These are phyloP conservation scores for Brachionichthys hirsutus DNA, from an alignment of 2,113 vertebrate species.

Conservation along the genomic window DNA sequence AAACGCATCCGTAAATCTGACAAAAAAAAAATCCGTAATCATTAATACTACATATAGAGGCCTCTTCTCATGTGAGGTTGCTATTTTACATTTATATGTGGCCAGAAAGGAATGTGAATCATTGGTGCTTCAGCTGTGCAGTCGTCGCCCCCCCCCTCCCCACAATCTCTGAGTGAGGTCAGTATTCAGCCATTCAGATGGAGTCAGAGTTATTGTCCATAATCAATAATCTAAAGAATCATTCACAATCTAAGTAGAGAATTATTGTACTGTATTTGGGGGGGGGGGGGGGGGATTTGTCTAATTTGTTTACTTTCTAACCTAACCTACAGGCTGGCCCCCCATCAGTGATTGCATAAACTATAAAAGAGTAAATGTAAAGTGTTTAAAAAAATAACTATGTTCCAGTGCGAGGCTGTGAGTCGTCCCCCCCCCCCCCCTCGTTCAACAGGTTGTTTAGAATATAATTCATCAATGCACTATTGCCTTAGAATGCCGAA, in stretches of 20 bases:
- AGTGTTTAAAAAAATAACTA: too few relatives aligned
- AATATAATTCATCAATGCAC: too few relatives aligned
- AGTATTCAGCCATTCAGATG: slow-evolving; percentile 14
- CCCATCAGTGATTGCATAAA: too few relatives aligned
- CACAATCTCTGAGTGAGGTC: slow-evolving; percentile 21
- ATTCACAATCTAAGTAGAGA: neutral
- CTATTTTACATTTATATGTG: slow-evolving; percentile 48
- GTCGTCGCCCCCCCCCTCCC: too few relatives aligned
- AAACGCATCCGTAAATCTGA: neutral
- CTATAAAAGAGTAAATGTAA: too few relatives aligned
- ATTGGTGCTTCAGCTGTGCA: slow-evolving; percentile 50
- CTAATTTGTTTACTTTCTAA: neutral
- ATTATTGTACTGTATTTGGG: too few relatives aligned
- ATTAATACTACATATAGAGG: neutral
- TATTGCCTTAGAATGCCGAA: neutral
- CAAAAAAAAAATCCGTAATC: neutral
- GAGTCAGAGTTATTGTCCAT: slow-evolving; percentile 22
- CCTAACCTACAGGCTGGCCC: too few relatives aligned
- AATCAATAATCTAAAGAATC: slow-evolving; percentile 24
- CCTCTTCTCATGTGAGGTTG: slow-evolving; percentile 8
- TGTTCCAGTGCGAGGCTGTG: too few relatives aligned
- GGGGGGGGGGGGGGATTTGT: too few relatives aligned
- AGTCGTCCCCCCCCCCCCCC: too few relatives aligned
- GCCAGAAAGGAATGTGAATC: slow-evolving; percentile 54
- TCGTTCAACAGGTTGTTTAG: too few relatives aligned